These are phyloP conservation scores for Diarsia rubi DNA, from an alignment of 2,888 invertebrate species.

Conservation along the genomic window DNA sequence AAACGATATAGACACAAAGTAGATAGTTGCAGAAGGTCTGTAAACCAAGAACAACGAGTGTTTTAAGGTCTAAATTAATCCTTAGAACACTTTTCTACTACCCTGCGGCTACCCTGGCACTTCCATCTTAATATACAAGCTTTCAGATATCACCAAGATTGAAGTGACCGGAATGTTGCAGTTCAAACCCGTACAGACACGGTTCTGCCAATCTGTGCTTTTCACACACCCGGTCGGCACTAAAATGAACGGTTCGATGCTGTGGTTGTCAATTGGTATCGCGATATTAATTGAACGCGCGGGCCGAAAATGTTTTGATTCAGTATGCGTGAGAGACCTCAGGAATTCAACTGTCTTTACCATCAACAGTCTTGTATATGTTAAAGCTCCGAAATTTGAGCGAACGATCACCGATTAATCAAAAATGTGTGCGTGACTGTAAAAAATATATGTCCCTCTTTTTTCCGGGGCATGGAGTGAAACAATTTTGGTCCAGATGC, in stretches of 20 bases:
- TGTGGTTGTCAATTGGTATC: not conserved
- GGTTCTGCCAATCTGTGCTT: not conserved
- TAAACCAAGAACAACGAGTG: not conserved
- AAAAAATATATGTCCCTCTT: not conserved
- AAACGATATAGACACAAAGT: slow-evolving; percentile 46
- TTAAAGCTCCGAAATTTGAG: not conserved
- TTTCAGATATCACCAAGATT: not conserved
- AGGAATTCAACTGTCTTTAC: not conserved
- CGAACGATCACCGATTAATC: no score
- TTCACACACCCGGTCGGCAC: not conserved
- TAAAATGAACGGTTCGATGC: not conserved
- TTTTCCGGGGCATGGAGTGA: not conserved
- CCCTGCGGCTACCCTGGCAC: no score
- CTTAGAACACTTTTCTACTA: no score
- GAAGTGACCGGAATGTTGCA: no score
- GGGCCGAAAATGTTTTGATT: not conserved
- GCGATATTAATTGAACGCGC: not conserved
- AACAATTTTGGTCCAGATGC: not conserved
- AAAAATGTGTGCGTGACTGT: not conserved
- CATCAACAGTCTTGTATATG: not conserved
- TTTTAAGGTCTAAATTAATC: not conserved
- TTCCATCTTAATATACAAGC: not conserved
- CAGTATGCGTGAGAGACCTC: not conserved
- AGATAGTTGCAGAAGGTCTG: not conserved
- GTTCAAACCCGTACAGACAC: not conserved